phyloP scores from a whole-genome alignment of 2,113 vertebrate species.

The Amazona vittata region DNA sequence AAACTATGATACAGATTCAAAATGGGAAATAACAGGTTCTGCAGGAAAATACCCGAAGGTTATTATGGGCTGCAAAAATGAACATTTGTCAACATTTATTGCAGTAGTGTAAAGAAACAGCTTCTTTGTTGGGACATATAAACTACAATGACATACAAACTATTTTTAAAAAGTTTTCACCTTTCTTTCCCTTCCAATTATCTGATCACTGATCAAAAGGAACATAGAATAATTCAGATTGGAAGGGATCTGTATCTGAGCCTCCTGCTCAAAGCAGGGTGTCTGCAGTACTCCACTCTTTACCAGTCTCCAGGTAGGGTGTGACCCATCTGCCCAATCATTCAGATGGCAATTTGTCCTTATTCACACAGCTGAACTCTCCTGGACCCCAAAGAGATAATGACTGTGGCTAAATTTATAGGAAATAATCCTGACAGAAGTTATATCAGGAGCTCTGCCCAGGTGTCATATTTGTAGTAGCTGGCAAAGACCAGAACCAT shows the following conservation, averaged over 20 bases:
- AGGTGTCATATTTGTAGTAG: neutral
- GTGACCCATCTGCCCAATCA: neutral
- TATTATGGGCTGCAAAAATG: neutral
- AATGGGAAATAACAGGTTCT: neutral
- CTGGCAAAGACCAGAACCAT: neutral
- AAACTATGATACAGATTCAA: neutral
- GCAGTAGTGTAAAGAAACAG: neutral
- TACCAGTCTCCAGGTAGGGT: neutral
- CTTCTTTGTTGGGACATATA: neutral
- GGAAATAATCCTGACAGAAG: neutral
- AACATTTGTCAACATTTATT: neutral
- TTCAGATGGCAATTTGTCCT: neutral
- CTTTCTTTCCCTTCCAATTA: neutral
- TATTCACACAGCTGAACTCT: neutral
- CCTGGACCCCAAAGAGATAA: neutral
- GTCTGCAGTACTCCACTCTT: neutral
- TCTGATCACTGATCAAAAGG: neutral
- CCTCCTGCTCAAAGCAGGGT: neutral
- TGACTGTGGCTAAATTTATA: neutral
- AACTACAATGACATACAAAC: neutral
- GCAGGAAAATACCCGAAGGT: neutral
- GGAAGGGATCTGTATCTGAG: neutral
- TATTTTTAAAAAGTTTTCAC: neutral
- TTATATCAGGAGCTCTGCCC: neutral
- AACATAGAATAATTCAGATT: neutral